Evolutionary conservation across 2,113 vertebrate genomes (phyloP).

Genomic region (Genyomyrus donnyi): DNA sequence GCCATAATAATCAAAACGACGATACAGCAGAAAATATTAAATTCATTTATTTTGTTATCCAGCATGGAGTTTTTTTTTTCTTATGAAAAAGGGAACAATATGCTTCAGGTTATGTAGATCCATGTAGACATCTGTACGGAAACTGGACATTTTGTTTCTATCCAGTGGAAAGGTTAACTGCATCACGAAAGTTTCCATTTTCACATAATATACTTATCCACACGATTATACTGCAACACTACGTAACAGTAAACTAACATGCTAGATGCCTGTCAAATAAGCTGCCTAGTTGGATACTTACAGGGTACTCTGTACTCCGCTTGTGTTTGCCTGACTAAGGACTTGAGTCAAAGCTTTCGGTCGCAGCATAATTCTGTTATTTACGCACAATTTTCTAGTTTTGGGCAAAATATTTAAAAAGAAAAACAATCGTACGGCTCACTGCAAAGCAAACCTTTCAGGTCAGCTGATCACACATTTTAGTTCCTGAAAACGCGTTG

Average conservation of each 20-base stretch:
- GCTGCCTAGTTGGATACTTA: constrained; percentile 57
- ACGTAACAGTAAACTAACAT: neutral
- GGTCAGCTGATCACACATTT: constrained; percentile 14
- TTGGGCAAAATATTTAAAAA: neutral
- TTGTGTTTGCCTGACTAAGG: constrained; percentile 93
- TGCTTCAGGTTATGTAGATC: neutral
- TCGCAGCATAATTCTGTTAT: constrained; percentile 62
- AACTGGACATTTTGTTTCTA: neutral
- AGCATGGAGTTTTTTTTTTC: neutral
- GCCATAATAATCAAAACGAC: neutral
- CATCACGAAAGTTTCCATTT: neutral
- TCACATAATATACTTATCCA: neutral
- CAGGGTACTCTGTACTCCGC: constrained; percentile 94
- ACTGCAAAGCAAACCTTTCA: neutral
- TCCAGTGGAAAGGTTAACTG: neutral
- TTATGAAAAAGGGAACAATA: neutral
- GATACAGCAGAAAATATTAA: neutral
- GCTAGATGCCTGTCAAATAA: too few species aligned
- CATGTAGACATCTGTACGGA: neutral
- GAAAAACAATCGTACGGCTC: too few species aligned
- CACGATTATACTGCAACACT: neutral
- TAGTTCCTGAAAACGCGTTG: constrained; percentile 5
- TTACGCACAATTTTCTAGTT: neutral
- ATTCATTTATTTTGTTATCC: neutral
- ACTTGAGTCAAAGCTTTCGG: constrained; percentile 94